Base-by-base conservation (phyloP, 1,140 invertebrate genomes). In the Oryzaephilus surinamensis region DNA sequence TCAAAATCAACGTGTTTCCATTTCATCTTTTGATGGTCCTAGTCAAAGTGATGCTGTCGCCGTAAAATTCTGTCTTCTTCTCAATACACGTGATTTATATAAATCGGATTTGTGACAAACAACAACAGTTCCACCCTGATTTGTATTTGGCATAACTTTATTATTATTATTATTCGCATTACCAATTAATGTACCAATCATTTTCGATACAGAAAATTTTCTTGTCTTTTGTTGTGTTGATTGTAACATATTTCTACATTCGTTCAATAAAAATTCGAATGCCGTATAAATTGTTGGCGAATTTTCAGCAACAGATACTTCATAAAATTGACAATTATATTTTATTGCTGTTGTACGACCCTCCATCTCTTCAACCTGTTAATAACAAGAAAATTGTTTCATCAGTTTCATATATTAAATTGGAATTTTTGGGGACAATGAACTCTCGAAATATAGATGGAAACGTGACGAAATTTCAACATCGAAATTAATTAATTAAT, bases 261-360 rank as follows among this genome's bases (percentile, higher is more conserved):
- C 80, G 27, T 69, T 74, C 8, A 82, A 60, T 4, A 84, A 63
- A 11, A 66, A 62, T 51, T 82, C 77, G 46, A 84, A 80, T 18
- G 77, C 74, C 30, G 74, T 69, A 57, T 78, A 80, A 10, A 84
- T 68, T 38, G 74, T 73, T 10, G 72, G 66, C n/a, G 72, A 74
- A 61, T 81, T 80, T 53, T 86, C 81, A 0, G 82, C 80, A 2
- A 83, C 81, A 15, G 79, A 82, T 11, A 83, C 74, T 58, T 84
- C 81, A 54, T 75, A 75, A 61, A 83, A 84, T 23, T 74, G 75
- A 32, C 78, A 79, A 5, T 74, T 72, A 48, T 76, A 71, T 43
- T 77, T 70, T 17, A 73, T 64, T 2, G 79, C 76, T 6, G 74
- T 50, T 15, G 73, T 68, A 45, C 77, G 70, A 6, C 80, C 82